Base-by-base conservation (phyloP, 2,113 vertebrate genomes). In the Xenus cinereus region DNA sequence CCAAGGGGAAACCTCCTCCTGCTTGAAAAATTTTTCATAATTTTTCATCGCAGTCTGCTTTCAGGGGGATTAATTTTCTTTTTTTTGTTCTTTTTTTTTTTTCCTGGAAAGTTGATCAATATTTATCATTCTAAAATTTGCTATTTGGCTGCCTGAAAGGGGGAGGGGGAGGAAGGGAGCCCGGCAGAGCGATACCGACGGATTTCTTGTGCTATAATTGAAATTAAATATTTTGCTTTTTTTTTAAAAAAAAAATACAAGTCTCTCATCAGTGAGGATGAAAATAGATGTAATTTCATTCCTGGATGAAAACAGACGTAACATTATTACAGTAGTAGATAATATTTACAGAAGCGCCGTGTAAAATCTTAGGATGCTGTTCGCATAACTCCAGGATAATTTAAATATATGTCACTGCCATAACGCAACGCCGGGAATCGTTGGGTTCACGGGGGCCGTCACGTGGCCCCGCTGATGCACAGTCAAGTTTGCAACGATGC, bases 91-190 rank as follows among this genome's bases (percentile, higher is more conserved):
- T 78, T 33, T 30, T 9, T 16, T 12, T 10, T 50, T 63, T 27
- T 9, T 26, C 10, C 41, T 64, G 51, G 85, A 64, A 93, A 89
- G 80, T 90, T 90, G 86, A 94, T 93, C 88, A 81, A 76, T 96
- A 96, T 90, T 95, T 95, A 87, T 94, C 33, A 66, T 91, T 92
- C 81, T 86, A 59, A 66, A 89, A 89, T 84, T 80, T 88, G 56
- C 88, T 81, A 45, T 32, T 79, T 91, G 84, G 81, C 84, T 85
- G 87, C 62, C 16, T 60, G 74, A 30, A 24, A 76, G 56, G 69
- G 45, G 57, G 72, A 80, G 51, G 87, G 79, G 74, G 48, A 78
- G 66, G 66, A 76, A 84, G 14, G 57, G 54, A 84, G 26, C 76
- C 63, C 11, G 3, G 50, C 73, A 72, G 71, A 92, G 79, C 7